These are phyloP conservation scores for Morone chrysops DNA, from an alignment of 2,113 vertebrate genomes.

Conservation along the genomic window DNA sequence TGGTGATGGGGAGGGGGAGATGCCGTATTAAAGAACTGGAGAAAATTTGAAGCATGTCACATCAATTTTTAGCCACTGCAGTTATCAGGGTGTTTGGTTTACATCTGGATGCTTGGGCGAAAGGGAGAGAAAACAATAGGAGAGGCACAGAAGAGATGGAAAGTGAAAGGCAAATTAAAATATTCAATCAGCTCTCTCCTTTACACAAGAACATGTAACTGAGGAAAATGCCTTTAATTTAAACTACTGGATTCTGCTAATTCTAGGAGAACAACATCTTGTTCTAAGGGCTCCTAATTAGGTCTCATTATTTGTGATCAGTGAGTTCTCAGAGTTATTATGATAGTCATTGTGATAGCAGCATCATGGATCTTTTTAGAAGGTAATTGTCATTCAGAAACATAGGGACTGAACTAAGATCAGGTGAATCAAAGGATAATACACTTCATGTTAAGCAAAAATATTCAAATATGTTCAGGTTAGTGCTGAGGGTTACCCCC, in stretches of 20 bases:
- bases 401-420: neutral
- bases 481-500: too few species aligned
- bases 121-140: neutral
- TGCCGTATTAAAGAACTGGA: constrained; percentile 62
- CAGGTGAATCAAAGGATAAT: neutral
- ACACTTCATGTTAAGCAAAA: neutral
- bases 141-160: neutral
- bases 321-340: constrained; percentile 36
- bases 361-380: constrained; percentile 20
- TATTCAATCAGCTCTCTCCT: neutral
- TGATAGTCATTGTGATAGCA: constrained; percentile 14
- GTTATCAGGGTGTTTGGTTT: constrained; percentile 64
- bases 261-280: constrained; percentile 13
- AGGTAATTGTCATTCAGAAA: neutral
- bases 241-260: constrained; percentile 4
- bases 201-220: neutral
- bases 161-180: neutral
- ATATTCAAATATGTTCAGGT: too few species aligned
- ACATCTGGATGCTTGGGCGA: constrained; percentile 44
- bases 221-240: neutral
- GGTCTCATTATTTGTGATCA: constrained; percentile 38
- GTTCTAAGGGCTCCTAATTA: constrained; percentile 24
- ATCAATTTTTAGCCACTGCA: constrained; percentile 68
- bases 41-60: constrained; percentile 72
- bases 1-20: constrained; percentile 38